These are phyloP conservation scores for Eupithecia insigniata DNA, from an alignment of 2,888 invertebrate species.

Conservation along the genomic window DNA sequence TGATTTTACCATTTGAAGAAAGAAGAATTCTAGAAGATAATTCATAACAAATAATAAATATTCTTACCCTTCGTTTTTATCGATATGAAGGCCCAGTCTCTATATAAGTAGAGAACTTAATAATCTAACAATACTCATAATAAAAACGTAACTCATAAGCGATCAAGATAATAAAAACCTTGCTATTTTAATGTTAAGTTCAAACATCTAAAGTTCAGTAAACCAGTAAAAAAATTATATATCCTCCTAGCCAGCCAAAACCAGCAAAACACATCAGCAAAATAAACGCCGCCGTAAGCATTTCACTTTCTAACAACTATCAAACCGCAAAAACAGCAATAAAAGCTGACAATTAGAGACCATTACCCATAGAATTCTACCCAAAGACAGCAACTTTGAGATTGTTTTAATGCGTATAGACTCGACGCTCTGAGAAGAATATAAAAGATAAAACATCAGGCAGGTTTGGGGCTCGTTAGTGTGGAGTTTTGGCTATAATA, in stretches of 20 bases:
- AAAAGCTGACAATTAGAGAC: slow-evolving; percentile 18
- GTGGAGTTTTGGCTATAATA: slow-evolving; percentile 55
- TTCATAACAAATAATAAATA: not conserved
- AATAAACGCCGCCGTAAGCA: not conserved
- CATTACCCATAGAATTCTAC: slow-evolving; percentile 22
- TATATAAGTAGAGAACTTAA: not conserved
- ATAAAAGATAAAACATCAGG: slow-evolving; percentile 43
- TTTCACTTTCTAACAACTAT: slow-evolving; percentile 21
- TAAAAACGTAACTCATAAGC: not conserved
- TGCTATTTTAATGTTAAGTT: not conserved
- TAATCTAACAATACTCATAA: not conserved
- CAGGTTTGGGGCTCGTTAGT: slow-evolving; percentile 54
- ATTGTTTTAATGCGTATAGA: slow-evolving; percentile 33
- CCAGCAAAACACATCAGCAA: not conserved
- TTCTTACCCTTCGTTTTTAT: not conserved
- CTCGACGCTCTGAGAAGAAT: slow-evolving; percentile 14
- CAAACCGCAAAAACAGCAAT: slow-evolving; percentile 22
- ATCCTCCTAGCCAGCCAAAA: no score
- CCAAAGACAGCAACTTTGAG: slow-evolving; percentile 32
- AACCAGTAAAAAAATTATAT: not conserved
- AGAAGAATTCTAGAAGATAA: not conserved
- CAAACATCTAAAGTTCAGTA: not conserved
- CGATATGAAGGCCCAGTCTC: not conserved
- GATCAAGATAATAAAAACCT: not conserved
- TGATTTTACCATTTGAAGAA: not conserved